Evolutionary conservation across 2,113 vertebrate species (phyloP).

Genomic region (Chroicocephalus ridibundus): DNA sequence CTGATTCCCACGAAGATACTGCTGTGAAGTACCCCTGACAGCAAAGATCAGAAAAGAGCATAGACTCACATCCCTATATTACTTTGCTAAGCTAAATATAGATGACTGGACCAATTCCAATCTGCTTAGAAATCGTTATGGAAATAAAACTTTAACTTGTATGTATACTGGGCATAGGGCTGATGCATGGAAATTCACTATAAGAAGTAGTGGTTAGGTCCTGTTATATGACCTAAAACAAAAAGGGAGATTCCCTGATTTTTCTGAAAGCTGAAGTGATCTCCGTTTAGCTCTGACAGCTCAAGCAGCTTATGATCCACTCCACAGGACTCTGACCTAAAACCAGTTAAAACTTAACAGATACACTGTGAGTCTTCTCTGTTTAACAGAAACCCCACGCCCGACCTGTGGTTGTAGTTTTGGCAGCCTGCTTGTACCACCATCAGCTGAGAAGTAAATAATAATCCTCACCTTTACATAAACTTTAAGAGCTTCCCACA

Average conservation of each 20-base stretch:
- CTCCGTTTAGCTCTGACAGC: background rate
- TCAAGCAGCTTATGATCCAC: background rate
- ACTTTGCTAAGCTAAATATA: slow-evolving; percentile 23
- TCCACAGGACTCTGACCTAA: background rate
- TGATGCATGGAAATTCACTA: background rate
- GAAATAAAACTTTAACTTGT: background rate
- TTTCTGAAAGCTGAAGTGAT: background rate
- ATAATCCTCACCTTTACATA: slow-evolving; percentile 60
- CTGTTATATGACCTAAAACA: background rate
- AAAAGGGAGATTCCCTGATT: background rate
- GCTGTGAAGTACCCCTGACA: background rate
- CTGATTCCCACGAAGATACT: background rate
- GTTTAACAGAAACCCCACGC: background rate
- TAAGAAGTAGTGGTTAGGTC: background rate
- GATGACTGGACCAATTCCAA: slow-evolving; percentile 25
- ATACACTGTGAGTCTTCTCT: background rate
- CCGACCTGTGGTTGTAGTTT: background rate
- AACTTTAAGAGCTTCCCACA: slow-evolving; percentile 66
- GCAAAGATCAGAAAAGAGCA: background rate
- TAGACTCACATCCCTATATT: background rate
- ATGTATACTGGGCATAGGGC: background rate
- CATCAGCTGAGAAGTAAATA: slow-evolving; percentile 9
- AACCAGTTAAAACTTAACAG: background rate
- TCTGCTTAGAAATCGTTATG: background rate
- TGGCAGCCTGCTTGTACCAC: background rate